These are phyloP conservation scores for Oreochromis grahami DNA, from an alignment of 2,797 vertebrate genomes.

Conservation along the genomic window DNA sequence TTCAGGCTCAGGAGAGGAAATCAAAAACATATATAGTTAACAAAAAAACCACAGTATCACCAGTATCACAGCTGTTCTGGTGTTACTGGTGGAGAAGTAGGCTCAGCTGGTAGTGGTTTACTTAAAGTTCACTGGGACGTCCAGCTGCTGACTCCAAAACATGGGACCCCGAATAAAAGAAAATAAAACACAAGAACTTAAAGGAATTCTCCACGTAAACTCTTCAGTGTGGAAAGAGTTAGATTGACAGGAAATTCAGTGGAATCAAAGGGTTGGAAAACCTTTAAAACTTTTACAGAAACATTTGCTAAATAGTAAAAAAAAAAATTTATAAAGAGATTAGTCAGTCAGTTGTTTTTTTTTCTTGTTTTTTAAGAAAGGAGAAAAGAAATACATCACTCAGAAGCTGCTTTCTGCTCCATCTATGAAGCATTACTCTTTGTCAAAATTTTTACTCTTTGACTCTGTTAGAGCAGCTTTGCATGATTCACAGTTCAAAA, in stretches of 20 bases:
- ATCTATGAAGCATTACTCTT: not conserved
- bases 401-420: not conserved
- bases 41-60: not conserved
- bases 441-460: not conserved
- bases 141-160: not conserved
- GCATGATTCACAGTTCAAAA: not conserved
- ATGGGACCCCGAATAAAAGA: not conserved
- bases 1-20: slow-evolving; percentile 12
- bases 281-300: not conserved
- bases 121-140: not conserved
- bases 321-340: rapidly evolving
- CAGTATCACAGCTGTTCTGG: not conserved
- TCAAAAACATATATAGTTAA: not conserved
- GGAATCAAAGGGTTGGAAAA: not conserved
- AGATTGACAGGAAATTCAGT: not conserved
- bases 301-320: not conserved
- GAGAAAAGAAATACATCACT: not conserved
- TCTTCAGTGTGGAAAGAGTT: not conserved
- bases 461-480: not conserved
- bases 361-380: not conserved
- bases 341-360: not conserved
- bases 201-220: not conserved
- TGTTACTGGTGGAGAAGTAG: slow-evolving; percentile 5
- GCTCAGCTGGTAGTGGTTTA: slow-evolving; percentile 6
- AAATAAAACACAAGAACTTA: not conserved